Conservation (phyloP, 2,113 vertebrate species). For the Strix uralensis region DNA sequence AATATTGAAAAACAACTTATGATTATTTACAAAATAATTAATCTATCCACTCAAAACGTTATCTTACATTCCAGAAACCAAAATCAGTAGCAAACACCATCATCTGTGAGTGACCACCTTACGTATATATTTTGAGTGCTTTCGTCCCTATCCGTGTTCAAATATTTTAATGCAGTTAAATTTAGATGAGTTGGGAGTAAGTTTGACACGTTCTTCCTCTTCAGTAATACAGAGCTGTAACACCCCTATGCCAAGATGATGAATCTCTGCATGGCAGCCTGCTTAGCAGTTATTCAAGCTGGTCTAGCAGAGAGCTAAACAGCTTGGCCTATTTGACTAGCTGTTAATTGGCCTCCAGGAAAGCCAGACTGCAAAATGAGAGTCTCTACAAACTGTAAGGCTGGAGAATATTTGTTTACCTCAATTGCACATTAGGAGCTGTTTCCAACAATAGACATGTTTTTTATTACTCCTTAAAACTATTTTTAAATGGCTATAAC, state of each 20-base stretch:
- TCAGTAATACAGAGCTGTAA: not conserved
- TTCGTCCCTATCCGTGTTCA: not conserved
- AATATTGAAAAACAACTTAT: not conserved
- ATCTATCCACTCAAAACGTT: not conserved
- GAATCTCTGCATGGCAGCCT: not conserved
- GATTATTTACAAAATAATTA: not conserved
- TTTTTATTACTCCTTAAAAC: conserved; percentile 60
- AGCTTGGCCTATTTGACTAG: conserved; percentile 55
- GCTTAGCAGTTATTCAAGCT: conserved; percentile 15
- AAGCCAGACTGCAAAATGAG: conserved; percentile 61
- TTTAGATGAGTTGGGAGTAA: not conserved
- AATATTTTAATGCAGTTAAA: not conserved
- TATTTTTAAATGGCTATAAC: conserved; percentile 63
- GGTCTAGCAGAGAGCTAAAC: conserved; percentile 33
- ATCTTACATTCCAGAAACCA: not conserved
- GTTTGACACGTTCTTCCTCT: not conserved
- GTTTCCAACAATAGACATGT: conserved; percentile 57
- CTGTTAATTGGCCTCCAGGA: conserved; percentile 60
- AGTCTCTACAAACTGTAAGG: not conserved
- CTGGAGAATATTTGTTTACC: conserved; percentile 41
- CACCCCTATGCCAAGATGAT: not conserved
- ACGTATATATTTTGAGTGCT: not conserved
- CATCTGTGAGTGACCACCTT: conserved; percentile 43
- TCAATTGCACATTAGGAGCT: conserved; percentile 35
- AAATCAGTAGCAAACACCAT: not conserved